A percentile compares a stretch with the other conserved stretches of the same genome.
These are phyloP conservation scores for Drosophila lowei DNA, from an alignment of 1,140 invertebrate species.

Conservation along the genomic window DNA sequence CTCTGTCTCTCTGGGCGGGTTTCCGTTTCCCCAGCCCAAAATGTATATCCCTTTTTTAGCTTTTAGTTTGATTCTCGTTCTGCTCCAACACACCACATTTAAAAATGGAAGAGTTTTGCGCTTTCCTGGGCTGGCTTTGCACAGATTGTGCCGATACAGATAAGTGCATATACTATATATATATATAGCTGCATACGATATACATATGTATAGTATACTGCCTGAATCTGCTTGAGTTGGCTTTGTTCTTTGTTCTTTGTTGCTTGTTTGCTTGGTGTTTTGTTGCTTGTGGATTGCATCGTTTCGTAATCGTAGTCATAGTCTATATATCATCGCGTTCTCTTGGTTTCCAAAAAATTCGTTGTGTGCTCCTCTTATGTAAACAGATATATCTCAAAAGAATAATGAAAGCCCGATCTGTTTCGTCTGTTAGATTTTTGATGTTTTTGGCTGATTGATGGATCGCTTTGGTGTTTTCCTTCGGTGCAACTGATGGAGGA, in stretches of 20 bases:
- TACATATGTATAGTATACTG: slow-evolving; percentile 11
- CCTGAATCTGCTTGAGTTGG: slow-evolving; percentile 9
- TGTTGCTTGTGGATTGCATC: slow-evolving; percentile 25
- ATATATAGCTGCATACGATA: too few relatives aligned
- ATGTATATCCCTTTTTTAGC: slow-evolving; percentile 1
- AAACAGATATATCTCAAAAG: slow-evolving; percentile 39
- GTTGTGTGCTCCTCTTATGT: slow-evolving; percentile 38
- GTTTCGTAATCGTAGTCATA: slow-evolving; percentile 12
- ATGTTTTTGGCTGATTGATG: slow-evolving; percentile 12
- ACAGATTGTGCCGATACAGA: too few relatives aligned
- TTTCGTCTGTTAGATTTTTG: slow-evolving; percentile 8
- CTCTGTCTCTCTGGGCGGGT: background rate
- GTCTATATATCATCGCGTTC: slow-evolving; percentile 13
- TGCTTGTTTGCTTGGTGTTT: slow-evolving; percentile 8
- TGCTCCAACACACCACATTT: slow-evolving; percentile 17
- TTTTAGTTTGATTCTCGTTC: slow-evolving; percentile 16
- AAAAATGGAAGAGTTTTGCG: too few relatives aligned
- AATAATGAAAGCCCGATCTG: slow-evolving; percentile 11
- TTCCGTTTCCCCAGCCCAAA: too few relatives aligned
- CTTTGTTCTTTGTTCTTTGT: slow-evolving; percentile 34
- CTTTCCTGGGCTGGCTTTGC: too few relatives aligned
- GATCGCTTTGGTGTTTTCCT: background rate
- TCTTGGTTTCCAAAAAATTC: slow-evolving; percentile 46
- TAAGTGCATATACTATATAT: too few relatives aligned
- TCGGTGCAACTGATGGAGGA: background rate